These are phyloP conservation scores for Imbricaverruca yamaguchii DNA, from an alignment of 2,888 invertebrate genomes.

Conservation along the genomic window DNA sequence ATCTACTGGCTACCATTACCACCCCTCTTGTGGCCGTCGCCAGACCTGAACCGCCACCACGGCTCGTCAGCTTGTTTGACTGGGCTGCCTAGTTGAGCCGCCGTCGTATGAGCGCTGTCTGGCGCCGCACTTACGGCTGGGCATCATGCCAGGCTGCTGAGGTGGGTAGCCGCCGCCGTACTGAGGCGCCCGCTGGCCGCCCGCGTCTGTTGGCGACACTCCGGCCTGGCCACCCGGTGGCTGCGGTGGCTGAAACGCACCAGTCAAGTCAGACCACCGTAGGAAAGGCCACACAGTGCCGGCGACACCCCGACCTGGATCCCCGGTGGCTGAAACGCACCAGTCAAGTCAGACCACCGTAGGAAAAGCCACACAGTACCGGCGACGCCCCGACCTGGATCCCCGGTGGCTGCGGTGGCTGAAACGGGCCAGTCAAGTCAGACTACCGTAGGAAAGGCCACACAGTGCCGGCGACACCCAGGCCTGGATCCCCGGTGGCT, in stretches of 20 bases:
- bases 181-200: not conserved
- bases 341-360: not conserved
- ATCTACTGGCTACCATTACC: no score
- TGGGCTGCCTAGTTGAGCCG: no score
- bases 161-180: conserved; percentile 13
- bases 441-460: no score
- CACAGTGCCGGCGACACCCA: not conserved
- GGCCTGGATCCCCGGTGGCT: not conserved
- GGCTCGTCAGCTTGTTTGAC: no score
- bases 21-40: no score
- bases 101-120: no score
- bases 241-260: not conserved
- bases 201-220: not conserved
- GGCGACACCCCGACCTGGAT: not conserved
- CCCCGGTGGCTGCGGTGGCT: conserved; percentile 3
- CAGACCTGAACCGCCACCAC: no score
- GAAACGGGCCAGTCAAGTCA: not conserved
- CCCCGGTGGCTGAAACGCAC: not conserved
- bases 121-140: not conserved
- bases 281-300: no score
- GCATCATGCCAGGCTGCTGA: not conserved
- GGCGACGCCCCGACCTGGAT: not conserved
- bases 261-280: not conserved
- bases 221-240: not conserved
- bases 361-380: no score